Conservation (phyloP, 2,113 vertebrate species). For the Ammodytes dubius region DNA sequence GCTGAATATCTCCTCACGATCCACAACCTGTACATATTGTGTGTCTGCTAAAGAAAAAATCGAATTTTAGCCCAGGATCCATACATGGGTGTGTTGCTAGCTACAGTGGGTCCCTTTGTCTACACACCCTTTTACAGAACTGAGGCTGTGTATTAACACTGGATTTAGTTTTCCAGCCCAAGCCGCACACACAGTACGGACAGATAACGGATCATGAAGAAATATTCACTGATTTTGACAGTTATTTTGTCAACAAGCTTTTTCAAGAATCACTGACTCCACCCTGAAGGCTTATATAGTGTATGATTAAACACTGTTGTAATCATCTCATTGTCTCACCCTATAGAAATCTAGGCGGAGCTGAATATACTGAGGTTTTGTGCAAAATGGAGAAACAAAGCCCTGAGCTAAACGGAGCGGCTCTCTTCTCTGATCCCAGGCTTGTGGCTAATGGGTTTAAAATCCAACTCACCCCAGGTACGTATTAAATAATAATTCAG, state of each 20-base stretch:
- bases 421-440: constrained; percentile 89
- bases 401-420: constrained; percentile 76
- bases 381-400: constrained; percentile 87
- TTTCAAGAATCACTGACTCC: constrained; percentile 1
- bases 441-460: constrained; percentile 94
- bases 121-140: too few species aligned
- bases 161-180: too few species aligned
- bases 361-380: constrained; percentile 87
- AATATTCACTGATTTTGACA: too few species aligned
- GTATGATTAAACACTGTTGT: not conserved
- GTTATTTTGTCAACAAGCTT: not conserved
- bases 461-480: constrained; percentile 92
- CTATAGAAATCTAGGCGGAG: constrained; percentile 87
- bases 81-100: too few species aligned
- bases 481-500: not conserved
- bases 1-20: too few species aligned
- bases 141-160: too few species aligned
- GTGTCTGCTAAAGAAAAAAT: too few species aligned
- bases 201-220: too few species aligned
- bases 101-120: too few species aligned
- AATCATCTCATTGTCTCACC: constrained; percentile 14
- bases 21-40: too few species aligned
- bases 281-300: not conserved
- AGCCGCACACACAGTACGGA: too few species aligned
- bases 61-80: too few species aligned